phyloP scores from a whole-genome alignment of 2,888 invertebrate genomes.

The Teinopalpus imperialis region DNA sequence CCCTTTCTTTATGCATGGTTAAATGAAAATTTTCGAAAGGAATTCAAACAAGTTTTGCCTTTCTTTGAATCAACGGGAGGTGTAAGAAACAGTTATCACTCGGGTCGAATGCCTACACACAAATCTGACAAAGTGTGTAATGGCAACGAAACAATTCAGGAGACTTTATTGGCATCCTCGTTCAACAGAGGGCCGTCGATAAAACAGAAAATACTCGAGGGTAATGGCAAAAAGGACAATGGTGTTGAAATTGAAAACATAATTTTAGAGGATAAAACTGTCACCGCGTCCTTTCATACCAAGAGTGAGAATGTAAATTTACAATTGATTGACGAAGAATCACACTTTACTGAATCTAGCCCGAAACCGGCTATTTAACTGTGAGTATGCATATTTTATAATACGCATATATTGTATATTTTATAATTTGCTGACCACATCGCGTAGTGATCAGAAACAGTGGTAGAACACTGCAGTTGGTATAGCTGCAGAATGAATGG shows the following conservation, averaged over 20 bases:
- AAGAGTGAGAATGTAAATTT: slow-evolving; percentile 65
- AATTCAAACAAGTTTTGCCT: slow-evolving; percentile 91
- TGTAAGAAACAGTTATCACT: slow-evolving; percentile 75
- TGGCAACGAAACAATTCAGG: slow-evolving; percentile 88
- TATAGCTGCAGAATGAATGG: too few relatives aligned
- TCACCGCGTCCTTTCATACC: slow-evolving; percentile 60
- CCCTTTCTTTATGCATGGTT: slow-evolving; percentile 98
- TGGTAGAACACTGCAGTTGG: too few relatives aligned
- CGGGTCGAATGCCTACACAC: slow-evolving; percentile 68
- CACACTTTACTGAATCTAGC: slow-evolving; percentile 56
- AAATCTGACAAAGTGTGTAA: slow-evolving; percentile 88
- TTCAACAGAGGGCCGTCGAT: slow-evolving; percentile 78
- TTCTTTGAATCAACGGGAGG: slow-evolving; percentile 80
- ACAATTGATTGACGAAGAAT: slow-evolving; percentile 70
- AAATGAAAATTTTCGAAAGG: slow-evolving; percentile 97
- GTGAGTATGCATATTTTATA: slow-evolving; percentile 46
- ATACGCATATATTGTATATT: too few relatives aligned
- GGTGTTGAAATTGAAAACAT: slow-evolving; percentile 82
- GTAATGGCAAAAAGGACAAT: slow-evolving; percentile 69
- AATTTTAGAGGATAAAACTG: slow-evolving; percentile 69
- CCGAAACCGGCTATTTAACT: slow-evolving; percentile 48
- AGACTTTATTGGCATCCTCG: slow-evolving; percentile 82
- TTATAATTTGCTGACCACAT: too few relatives aligned
- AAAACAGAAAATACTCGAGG: slow-evolving; percentile 60
- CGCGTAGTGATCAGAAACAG: too few relatives aligned